A percentile compares a stretch with the other conserved stretches of the same genome.
phyloP scores from a whole-genome alignment of 2,113 vertebrate genomes.

The Nettapus auritus region DNA sequence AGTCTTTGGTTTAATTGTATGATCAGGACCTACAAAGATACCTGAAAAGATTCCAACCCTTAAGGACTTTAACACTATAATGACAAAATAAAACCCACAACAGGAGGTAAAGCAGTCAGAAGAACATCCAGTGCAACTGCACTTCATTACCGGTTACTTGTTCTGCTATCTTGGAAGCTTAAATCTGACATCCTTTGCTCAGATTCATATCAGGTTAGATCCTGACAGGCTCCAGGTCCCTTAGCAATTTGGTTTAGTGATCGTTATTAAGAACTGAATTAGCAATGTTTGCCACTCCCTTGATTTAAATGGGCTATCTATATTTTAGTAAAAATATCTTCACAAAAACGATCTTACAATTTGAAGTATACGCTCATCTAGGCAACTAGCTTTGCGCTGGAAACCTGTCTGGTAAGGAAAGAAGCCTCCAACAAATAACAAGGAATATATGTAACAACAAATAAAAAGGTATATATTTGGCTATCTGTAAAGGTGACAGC shows the following conservation, averaged over 20 bases:
- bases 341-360: neutral
- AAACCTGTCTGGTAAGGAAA: neutral
- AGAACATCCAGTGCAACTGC: neutral
- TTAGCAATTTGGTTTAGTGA: neutral
- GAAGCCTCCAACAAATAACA: neutral
- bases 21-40: neutral
- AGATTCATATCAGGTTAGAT: neutral
- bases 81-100: neutral
- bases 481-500: neutral
- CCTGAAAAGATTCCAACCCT: neutral
- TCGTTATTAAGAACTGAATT: neutral
- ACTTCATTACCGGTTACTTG: neutral
- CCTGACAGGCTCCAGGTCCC: neutral
- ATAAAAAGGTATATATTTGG: neutral
- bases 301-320: neutral
- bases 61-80: neutral
- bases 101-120: neutral
- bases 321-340: neutral
- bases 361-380: fast-evolving
- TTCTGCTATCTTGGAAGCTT: neutral
- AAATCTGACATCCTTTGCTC: neutral
- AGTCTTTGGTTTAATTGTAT: neutral
- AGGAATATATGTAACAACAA: too few species aligned
- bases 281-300: neutral
- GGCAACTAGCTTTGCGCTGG: neutral